Evolutionary conservation across 1,140 invertebrate species (phyloP).

Genomic region (Phenacoccus solenopsis): DNA sequence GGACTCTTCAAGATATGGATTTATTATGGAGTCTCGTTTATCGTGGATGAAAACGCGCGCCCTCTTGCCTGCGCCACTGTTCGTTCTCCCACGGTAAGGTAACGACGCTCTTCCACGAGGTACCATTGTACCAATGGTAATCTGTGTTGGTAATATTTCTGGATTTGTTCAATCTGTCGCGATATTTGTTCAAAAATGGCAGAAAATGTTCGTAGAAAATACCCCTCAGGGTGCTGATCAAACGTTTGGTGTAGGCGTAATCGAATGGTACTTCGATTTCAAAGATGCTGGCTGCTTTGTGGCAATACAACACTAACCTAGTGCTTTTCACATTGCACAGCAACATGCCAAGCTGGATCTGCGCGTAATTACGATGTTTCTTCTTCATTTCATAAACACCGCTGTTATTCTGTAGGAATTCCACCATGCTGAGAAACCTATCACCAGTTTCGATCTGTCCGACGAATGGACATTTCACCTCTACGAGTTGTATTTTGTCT

Average conservation of each 20-base stretch:
- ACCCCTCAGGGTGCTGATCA: not conserved
- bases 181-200: not conserved
- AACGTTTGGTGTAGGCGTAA: not conserved
- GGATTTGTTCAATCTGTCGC: not conserved
- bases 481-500: not conserved
- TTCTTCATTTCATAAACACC: not conserved
- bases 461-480: not conserved
- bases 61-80: too few relatives aligned
- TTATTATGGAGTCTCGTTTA: too few relatives aligned
- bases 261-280: not conserved
- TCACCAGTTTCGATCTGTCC: not conserved
- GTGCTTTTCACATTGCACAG: not conserved
- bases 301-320: not conserved
- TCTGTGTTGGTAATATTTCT: not conserved
- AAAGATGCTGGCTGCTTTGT: not conserved
- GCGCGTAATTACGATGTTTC: not conserved
- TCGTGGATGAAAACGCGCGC: too few relatives aligned
- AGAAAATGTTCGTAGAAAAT: not conserved
- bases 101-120: too few relatives aligned
- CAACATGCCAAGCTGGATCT: not conserved
- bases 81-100: too few relatives aligned
- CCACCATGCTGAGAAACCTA: not conserved
- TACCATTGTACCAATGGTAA: not conserved
- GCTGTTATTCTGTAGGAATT: not conserved
- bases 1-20: too few relatives aligned